Conservation (phyloP, 2,888 invertebrate genomes). For the Meandrusa payeni region DNA sequence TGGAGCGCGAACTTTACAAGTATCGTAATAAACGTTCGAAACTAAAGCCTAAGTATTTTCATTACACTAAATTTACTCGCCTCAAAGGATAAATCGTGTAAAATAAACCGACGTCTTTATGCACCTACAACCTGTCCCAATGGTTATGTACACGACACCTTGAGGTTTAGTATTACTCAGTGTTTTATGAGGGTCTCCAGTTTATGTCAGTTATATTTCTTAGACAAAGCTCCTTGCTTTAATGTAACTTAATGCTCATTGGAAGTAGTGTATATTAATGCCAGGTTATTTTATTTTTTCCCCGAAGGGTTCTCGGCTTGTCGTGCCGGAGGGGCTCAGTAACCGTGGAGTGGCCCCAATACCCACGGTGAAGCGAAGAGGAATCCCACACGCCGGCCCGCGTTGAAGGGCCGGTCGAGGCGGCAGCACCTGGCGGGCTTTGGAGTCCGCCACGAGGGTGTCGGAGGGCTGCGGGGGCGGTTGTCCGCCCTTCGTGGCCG, state of each 20-base stretch:
- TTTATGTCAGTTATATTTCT: constrained; percentile 7
- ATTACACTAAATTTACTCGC: constrained; percentile 1
- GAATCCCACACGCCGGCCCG: too few relatives aligned
- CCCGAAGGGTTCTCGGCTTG: too few relatives aligned
- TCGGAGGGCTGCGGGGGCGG: too few relatives aligned
- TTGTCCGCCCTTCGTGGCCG: too few relatives aligned
- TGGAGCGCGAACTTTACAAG: neutral
- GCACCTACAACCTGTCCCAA: constrained; percentile 2
- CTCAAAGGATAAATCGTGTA: constrained; percentile 1
- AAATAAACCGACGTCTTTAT: constrained; percentile 4
- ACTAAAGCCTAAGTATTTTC: neutral
- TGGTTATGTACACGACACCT: neutral
- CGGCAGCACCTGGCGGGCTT: too few relatives aligned
- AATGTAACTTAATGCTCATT: neutral
- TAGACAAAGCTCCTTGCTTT: neutral
- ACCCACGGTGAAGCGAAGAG: too few relatives aligned
- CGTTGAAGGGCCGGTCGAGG: too few relatives aligned
- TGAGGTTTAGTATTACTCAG: constrained; percentile 6
- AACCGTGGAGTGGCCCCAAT: too few relatives aligned
- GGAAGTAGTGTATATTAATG: neutral
- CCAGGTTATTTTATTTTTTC: too few relatives aligned
- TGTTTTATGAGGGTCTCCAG: constrained; percentile 6
- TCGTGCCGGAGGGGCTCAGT: too few relatives aligned
- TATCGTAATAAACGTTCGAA: neutral
- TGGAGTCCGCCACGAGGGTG: too few relatives aligned